Evolutionary conservation across 1,140 invertebrate genomes (phyloP).

Genomic region (Drosophila prosaltans): DNA sequence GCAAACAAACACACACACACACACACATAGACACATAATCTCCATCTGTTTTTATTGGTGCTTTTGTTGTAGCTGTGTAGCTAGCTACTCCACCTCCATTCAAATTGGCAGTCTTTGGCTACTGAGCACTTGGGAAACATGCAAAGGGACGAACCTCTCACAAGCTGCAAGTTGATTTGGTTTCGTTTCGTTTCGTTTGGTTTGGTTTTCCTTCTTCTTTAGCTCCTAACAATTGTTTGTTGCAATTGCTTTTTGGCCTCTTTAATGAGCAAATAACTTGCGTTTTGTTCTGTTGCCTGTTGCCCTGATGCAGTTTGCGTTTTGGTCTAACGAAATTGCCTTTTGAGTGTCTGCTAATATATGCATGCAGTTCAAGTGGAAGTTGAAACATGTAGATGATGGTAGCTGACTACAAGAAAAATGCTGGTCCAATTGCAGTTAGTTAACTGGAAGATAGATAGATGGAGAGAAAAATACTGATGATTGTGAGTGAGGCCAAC

Average conservation of each 20-base stretch:
- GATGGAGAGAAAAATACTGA: neutral
- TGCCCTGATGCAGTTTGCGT: slow-evolving; percentile 8
- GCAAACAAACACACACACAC: slow-evolving; percentile 1
- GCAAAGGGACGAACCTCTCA: slow-evolving; percentile 55
- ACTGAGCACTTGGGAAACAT: slow-evolving; percentile 39
- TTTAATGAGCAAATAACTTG: slow-evolving; percentile 69
- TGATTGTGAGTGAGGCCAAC: slow-evolving; percentile 4
- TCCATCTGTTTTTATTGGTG: neutral
- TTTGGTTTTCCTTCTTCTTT: slow-evolving; percentile 25
- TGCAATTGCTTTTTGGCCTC: slow-evolving; percentile 54
- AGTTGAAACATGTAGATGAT: slow-evolving; percentile 2
- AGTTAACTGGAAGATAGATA: slow-evolving; percentile 30
- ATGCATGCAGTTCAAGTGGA: slow-evolving; percentile 43
- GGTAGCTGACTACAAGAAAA: slow-evolving; percentile 10
- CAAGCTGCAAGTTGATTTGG: slow-evolving; percentile 27
- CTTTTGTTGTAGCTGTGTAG: neutral
- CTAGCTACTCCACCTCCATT: neutral
- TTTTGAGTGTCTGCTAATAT: slow-evolving; percentile 56
- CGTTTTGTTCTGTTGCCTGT: slow-evolving; percentile 18
- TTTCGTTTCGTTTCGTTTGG: slow-evolving; percentile 38
- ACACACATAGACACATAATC: neutral
- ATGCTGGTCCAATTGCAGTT: slow-evolving; percentile 31
- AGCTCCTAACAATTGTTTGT: slow-evolving; percentile 46
- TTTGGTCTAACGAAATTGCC: slow-evolving; percentile 47
- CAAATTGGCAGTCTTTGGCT: slow-evolving; percentile 63